Base-by-base conservation (phyloP, 1,140 invertebrate genomes). In the Ptiloglossa arizonensis region DNA sequence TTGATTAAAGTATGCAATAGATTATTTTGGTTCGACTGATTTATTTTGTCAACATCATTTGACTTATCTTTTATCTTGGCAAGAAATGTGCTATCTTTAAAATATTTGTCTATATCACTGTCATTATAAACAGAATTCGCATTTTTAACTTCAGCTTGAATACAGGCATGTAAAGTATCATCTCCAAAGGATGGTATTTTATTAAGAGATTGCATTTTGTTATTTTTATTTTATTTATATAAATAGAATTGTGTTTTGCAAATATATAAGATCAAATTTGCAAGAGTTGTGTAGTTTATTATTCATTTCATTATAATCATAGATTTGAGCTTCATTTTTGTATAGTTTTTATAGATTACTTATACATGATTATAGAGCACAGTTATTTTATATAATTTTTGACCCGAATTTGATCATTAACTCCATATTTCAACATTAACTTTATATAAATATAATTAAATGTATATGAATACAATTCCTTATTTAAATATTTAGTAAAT, bases 111-210 rank as follows among this genome's bases (percentile, higher is more conserved):
- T 13, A 86, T 48, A 50, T 88, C 74, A 54, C 64, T 82, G 13
- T 67, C 35, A 41, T 83, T 73, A n/a, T 76, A 22, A 35, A 60
- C 27, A 57, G 19, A 15, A 44, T 80, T 27, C 15, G n/a, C 29
- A 64, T 80, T 50, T 17, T 52, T 71, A 0, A 60, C 48, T 48
- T 87, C 85, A 27, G 64, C 41, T 6, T 80, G 72, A 50, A 85
- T 66, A 35, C 85, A 78, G 8, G 81, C 83, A 19, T 69, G 59
- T 9, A 88, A 29, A 1, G 86, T 87, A 24, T 72, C 60, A 54
- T 89, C 79, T 22, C 86, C 86, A 22, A 89, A 80, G 24, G 82
- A 79, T 44, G 77, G 73, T 54, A 89, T 83, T 60, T 76, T 76
- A 60, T 59, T 76, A 3, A 69, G 8, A 4, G 66, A 76, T n/a